Base-by-base conservation (phyloP, 37 sponge, comb jelly and placozoan genomes). In the Petrosia ficiformis region DNA sequence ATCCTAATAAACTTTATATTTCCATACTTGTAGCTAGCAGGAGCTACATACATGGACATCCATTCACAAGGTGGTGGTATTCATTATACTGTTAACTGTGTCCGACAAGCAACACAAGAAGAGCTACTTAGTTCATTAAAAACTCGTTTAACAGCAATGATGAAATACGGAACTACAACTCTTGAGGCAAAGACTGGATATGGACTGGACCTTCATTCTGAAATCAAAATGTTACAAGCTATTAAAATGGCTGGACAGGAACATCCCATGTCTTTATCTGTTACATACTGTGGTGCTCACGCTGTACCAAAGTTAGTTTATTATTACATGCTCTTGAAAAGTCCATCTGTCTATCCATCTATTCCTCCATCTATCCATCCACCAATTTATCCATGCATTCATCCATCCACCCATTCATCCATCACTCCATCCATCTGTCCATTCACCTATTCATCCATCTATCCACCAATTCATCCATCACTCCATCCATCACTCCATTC, bases 141-240 rank as follows among this genome's bases (percentile, higher is more conserved):
- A 1, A 44, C 57, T 10, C 78, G 96, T 6, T 89, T 95, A 33
- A 3, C 26, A 22, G 67, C 38, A 21, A 98, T 98, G 99, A 41
- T 88, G 74, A 48, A 39, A 10, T 67, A 77, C 37, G 99, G 99
- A 28, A 95, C 99, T 24, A 98, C 99, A 21, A 75, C 90, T 25
- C 80, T 98, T 36, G 99, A 98, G 77, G 92, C 92, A 29, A 98
- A 98, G 81, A 93, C 93, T 74, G 99, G 99, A 14, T 98, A 98
- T 83, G 99, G 99, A 1, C 87, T 98, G 61, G 89, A 98, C 56
- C 48, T 83, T 54, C 89, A 95, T 31, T 83, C 79, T 42, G 99
- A 98, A 67, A 37, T 83, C 25, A 98, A 98, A 82, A 95, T 95
- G 95, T 71, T 98, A 75, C 37, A 72, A 38, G 99, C 81, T 42